A percentile compares a stretch with the other conserved stretches of the same genome.
Conservation (phyloP, 1,140 invertebrate genomes). For the Calephelis virginiensis region DNA sequence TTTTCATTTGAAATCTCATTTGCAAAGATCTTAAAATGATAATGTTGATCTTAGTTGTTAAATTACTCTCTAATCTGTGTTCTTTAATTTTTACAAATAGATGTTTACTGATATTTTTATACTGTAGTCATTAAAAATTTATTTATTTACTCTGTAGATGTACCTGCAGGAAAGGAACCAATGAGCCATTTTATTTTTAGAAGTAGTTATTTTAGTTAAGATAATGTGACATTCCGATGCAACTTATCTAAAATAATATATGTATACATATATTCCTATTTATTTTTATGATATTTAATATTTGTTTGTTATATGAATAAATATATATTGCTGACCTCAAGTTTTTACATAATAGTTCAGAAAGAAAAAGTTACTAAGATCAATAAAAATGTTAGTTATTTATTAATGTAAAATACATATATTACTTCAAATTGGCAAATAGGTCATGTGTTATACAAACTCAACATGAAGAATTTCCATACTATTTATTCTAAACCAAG, state of each 20-base stretch:
- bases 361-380: too few species aligned
- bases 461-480: too few species aligned
- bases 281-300: neutral
- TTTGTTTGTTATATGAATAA: neutral
- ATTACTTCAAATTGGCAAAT: too few species aligned
- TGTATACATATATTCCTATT: conserved; percentile 8
- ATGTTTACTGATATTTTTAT: conserved; percentile 24
- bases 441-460: too few species aligned
- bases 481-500: too few species aligned
- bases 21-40: conserved; percentile 5
- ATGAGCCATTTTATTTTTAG: conserved; percentile 56
- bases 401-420: too few species aligned
- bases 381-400: too few species aligned
- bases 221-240: conserved; percentile 46
- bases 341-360: neutral
- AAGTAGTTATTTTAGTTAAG: conserved; percentile 39
- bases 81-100: conserved; percentile 20
- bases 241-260: neutral
- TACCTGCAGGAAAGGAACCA: conserved; percentile 58
- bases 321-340: neutral
- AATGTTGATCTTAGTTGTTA: conserved; percentile 1
- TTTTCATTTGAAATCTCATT: conserved; percentile 16
- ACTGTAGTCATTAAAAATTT: conserved; percentile 27
- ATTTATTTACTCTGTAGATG: conserved; percentile 44
- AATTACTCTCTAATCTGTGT: conserved; percentile 15